Evolutionary conservation across 2,113 vertebrate species (phyloP).

Genomic region (Thalassoma bifasciatum): DNA sequence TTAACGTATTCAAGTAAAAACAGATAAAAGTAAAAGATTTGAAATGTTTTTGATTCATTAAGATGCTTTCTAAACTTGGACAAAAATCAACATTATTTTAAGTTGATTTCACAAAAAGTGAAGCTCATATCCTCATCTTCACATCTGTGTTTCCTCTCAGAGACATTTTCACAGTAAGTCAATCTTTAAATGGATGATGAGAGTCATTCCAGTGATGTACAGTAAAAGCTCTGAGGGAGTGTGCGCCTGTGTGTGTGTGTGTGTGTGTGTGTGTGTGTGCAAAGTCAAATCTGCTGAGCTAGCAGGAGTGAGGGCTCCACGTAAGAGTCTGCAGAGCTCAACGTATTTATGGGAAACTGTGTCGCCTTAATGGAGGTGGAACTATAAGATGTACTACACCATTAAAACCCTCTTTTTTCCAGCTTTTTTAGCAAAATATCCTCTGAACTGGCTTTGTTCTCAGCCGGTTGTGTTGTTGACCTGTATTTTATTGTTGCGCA

Average conservation of each 20-base stretch:
- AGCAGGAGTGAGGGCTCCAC: slow-evolving; percentile 57
- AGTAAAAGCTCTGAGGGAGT: slow-evolving; percentile 42
- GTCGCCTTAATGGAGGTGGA: slow-evolving; percentile 15
- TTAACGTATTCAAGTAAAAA: neutral
- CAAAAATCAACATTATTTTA: neutral
- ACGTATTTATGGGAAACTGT: slow-evolving; percentile 19
- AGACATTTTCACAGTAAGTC: neutral
- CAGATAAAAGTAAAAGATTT: neutral
- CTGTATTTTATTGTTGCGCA: slow-evolving; percentile 18
- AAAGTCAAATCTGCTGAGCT: slow-evolving; percentile 74
- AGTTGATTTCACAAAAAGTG: neutral
- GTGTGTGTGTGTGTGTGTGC: slow-evolving; percentile 24
- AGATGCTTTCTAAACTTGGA: neutral
- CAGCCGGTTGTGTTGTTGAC: neutral
- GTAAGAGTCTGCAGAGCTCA: slow-evolving; percentile 57
- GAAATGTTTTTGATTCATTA: neutral
- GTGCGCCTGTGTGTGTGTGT: neutral
- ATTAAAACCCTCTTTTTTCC: neutral
- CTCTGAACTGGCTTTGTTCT: neutral
- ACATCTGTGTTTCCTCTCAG: neutral
- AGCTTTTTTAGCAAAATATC: neutral
- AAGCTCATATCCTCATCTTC: neutral
- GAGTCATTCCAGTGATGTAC: slow-evolving; percentile 21
- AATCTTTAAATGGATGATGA: slow-evolving; percentile 4
- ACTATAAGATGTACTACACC: neutral